Percentiles rank a stretch among this genome's conserved stretches.
phyloP scores from a whole-genome alignment of 2,113 vertebrate genomes.

The Columba livia region DNA sequence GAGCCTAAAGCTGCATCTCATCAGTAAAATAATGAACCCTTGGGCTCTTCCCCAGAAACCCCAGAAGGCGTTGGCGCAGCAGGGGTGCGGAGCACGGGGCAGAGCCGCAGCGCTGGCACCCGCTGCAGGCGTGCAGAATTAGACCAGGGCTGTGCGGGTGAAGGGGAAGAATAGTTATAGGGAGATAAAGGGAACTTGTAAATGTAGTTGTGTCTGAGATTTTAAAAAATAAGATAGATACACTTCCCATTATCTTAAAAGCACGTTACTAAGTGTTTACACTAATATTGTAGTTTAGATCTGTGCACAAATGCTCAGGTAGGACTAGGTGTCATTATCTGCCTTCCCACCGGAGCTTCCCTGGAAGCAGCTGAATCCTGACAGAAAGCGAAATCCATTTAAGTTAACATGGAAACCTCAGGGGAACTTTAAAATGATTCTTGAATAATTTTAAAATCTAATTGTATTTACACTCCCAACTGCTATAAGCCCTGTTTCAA shows the following conservation, averaged over 20 bases:
- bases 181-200: constrained; percentile 12
- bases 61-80: not conserved
- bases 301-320: not conserved
- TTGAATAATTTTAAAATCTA: constrained; percentile 74
- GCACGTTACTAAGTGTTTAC: constrained; percentile 23
- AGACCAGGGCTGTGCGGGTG: not conserved
- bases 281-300: not conserved
- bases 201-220: not conserved
- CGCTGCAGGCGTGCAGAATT: not conserved
- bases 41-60: not conserved
- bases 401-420: constrained; percentile 47
- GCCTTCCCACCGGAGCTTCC: constrained; percentile 45
- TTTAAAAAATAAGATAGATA: not conserved
- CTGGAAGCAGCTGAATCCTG: constrained; percentile 53
- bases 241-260: constrained; percentile 28
- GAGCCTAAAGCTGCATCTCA: not conserved
- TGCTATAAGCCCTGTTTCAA: constrained; percentile 66
- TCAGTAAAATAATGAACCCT: constrained; percentile 33
- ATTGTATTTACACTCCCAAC: constrained; percentile 66
- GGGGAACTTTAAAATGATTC: constrained; percentile 63
- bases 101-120: not conserved
- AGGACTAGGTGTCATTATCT: constrained; percentile 15
- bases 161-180: not conserved
- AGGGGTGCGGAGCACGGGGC: not conserved
- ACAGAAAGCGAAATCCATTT: constrained; percentile 59